Conservation (phyloP, 1,140 invertebrate species). For the Frieseomelitta varia region DNA sequence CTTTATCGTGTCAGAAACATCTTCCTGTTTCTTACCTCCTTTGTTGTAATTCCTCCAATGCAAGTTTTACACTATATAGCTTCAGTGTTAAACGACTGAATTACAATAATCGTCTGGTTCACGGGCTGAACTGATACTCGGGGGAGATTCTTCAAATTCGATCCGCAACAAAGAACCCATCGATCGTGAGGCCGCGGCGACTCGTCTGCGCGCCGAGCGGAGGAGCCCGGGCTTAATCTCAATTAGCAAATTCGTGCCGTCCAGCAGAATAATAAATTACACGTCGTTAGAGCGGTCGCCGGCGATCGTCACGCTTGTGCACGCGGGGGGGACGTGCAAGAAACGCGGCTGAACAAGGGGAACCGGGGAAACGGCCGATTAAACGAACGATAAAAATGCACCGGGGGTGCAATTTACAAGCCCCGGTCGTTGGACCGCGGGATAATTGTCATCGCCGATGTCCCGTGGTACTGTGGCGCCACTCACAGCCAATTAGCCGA, state of each 20-base stretch:
- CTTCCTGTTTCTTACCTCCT: too few relatives aligned
- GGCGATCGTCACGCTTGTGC: conserved; percentile 5
- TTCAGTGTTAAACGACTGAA: too few relatives aligned
- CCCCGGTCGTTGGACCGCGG: conserved; percentile 51
- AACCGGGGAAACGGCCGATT: conserved; percentile 58
- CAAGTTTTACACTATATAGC: too few relatives aligned
- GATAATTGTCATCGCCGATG: conserved; percentile 73
- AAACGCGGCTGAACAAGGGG: conserved; percentile 21
- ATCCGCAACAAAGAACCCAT: not conserved
- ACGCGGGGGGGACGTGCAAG: not conserved
- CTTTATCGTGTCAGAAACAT: too few relatives aligned
- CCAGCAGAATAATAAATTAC: conserved; percentile 43
- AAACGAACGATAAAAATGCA: conserved; percentile 60
- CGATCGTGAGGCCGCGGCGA: not conserved
- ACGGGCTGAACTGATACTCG: too few relatives aligned
- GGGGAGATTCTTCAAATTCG: not conserved
- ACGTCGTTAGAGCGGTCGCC: conserved; percentile 5
- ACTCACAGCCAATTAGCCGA: conserved; percentile 79
- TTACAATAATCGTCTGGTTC: too few relatives aligned
- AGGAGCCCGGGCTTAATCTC: conserved; percentile 31
- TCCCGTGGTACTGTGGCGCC: conserved; percentile 74
- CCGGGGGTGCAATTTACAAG: conserved; percentile 68
- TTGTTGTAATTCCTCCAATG: too few relatives aligned
- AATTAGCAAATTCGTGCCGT: conserved; percentile 46
- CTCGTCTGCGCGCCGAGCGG: not conserved